Evolutionary conservation across 2,888 invertebrate genomes (phyloP), one percentile per base, ranked within the genome.

Genomic region (Agrotis ipsilon): DNA sequence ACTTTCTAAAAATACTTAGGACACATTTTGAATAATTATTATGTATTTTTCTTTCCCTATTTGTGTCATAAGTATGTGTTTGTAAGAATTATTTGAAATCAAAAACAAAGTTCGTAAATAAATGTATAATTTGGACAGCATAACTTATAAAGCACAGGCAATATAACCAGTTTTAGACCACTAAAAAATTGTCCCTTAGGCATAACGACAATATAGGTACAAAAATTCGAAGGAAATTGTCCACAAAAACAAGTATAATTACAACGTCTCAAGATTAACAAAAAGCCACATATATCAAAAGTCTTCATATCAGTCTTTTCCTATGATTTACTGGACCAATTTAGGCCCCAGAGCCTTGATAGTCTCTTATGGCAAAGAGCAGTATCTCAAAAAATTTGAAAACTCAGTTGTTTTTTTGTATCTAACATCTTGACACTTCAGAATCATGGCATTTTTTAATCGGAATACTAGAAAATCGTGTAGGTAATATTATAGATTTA

Each of bases 291-390:
- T 88, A 84, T 81, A 89, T 88, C 85, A 88, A 88, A 82, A 87
- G 70, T 77, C 61, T 68, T 85, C 86, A 81, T 91, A 88, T 87
- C 90, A 85, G 71, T 84, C 85, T 85, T 87, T 86, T 88, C 87
- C 71, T 71, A 90, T 95, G 95, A 96, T 96, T 95, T 95, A 96
- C 90, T 86, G 87, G 84, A 75, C 88, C 93, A 93, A 94, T 95
- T 94, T 90, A 88, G 91, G 90, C 91, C 93, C 92, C 88, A 87
- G 86, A 87, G 88, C 82, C 71, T 74, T 81, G 88, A 94, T 94
- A 59, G 59, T 46, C 21, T 46, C 61, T n/a, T 32, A n/a, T 32
- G 0, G 6, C 6, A 55, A 55, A 32, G 0, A 32, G 32, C 6
- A 0, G 32, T 55, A 55, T n/a, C 32, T 32, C 14, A 55, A 55